phyloP scores from a whole-genome alignment of 2,113 vertebrate genomes.

The Cygnus buccinator region DNA sequence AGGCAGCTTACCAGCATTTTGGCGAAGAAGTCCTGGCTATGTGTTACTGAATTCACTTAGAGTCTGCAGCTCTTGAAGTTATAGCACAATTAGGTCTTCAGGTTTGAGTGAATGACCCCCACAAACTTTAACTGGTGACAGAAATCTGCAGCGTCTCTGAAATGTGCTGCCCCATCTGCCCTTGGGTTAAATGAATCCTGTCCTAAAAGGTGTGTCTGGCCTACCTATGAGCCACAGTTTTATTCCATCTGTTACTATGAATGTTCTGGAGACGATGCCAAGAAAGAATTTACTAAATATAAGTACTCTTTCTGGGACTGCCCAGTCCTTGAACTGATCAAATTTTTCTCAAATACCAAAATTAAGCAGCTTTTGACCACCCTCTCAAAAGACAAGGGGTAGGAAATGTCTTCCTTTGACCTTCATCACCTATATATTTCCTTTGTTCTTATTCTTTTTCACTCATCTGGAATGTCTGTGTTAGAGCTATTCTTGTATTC shows the following conservation, averaged over 20 bases:
- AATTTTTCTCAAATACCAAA: not conserved
- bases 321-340: not conserved
- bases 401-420: not conserved
- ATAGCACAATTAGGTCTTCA: not conserved
- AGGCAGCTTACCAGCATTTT: not conserved
- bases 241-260: slow-evolving; percentile 48
- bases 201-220: slow-evolving; percentile 39
- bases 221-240: slow-evolving; percentile 7
- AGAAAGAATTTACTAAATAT: slow-evolving; percentile 41
- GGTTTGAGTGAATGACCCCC: not conserved
- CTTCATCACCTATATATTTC: not conserved
- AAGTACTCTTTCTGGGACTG: not conserved
- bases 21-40: not conserved
- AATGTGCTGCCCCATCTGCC: not conserved
- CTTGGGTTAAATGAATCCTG: not conserved
- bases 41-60: not conserved
- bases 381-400: not conserved
- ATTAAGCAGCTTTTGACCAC: not conserved
- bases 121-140: not conserved
- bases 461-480: not conserved
- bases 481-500: not conserved
- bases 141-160: not conserved
- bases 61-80: not conserved
- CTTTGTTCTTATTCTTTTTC: not conserved
- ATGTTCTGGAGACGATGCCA: slow-evolving; percentile 22